Percentiles rank a stretch among this genome's conserved stretches.
phyloP scores from a whole-genome alignment of 2,888 invertebrate species.

The Blera fallax region DNA sequence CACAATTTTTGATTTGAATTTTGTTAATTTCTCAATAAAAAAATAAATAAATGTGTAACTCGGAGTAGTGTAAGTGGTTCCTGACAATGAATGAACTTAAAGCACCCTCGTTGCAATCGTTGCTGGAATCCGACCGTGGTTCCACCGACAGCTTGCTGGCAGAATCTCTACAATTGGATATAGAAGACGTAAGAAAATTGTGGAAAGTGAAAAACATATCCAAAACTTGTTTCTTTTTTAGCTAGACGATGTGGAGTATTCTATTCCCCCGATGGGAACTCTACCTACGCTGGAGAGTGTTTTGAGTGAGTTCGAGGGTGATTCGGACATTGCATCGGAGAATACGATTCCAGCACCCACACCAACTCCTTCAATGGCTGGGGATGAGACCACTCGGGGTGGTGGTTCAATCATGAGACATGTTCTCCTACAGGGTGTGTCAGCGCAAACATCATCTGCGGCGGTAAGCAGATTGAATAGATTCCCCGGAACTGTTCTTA shows the following conservation, averaged over 20 bases:
- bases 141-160: conserved; percentile 86
- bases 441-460: conserved; percentile 93
- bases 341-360: conserved; percentile 79
- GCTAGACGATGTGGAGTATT: conserved; percentile 92
- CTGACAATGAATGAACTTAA: conserved; percentile 79
- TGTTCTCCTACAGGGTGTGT: conserved; percentile 92
- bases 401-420: conserved; percentile 88
- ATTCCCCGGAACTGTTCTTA: no score
- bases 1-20: neutral
- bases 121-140: conserved; percentile 85
- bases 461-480: conserved; percentile 84
- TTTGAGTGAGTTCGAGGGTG: conserved; percentile 88
- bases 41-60: conserved; percentile 38
- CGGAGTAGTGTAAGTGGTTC: conserved; percentile 1
- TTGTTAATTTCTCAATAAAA: conserved; percentile 14
- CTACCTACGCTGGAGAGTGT: conserved; percentile 91
- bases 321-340: conserved; percentile 84
- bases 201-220: neutral
- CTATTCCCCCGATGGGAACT: conserved; percentile 89
- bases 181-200: conserved; percentile 84
- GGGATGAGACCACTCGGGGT: conserved; percentile 81
- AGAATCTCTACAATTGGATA: conserved; percentile 85
- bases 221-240: conserved; percentile 79
- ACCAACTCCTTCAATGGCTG: conserved; percentile 81
- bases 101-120: conserved; percentile 83